phyloP scores from a whole-genome alignment of 2,113 vertebrate species.

The Ictidomys tridecemlineatus region DNA sequence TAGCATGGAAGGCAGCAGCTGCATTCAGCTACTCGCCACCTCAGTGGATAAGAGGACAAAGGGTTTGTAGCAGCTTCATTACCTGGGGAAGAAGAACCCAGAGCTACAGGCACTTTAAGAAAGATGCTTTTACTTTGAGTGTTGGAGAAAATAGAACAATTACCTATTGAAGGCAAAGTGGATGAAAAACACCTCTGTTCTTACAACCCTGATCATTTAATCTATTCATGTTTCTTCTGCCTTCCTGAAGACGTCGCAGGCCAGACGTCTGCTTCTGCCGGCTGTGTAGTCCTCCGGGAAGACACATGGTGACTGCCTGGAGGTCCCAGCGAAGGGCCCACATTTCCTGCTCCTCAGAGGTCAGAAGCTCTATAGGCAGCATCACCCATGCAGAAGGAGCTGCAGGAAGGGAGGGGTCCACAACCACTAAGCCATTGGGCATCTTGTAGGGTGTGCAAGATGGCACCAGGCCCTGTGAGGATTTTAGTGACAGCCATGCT shows the following conservation, averaged over 20 bases:
- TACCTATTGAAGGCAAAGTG: slow-evolving; percentile 72
- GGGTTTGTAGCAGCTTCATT: not conserved
- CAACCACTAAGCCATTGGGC: not conserved
- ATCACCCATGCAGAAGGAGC: not conserved
- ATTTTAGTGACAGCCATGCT: not conserved
- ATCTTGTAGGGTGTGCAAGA: not conserved
- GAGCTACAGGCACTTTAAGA: slow-evolving; percentile 55
- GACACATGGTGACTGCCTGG: rapidly evolving
- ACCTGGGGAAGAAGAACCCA: slow-evolving; percentile 18
- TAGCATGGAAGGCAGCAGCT: not conserved
- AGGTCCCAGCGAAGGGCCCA: not conserved
- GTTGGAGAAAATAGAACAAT: slow-evolving; percentile 75
- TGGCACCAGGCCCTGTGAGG: not conserved
- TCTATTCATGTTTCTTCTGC: slow-evolving; percentile 38
- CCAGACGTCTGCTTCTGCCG: not conserved
- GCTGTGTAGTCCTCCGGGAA: not conserved
- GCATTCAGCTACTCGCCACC: not conserved
- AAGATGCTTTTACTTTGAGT: slow-evolving; percentile 70
- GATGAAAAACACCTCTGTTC: slow-evolving; percentile 56
- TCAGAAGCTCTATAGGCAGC: not conserved
- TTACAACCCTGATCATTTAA: slow-evolving; percentile 28
- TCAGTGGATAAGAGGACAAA: not conserved
- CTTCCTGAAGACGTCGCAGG: slow-evolving; percentile 35
- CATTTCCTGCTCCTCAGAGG: not conserved
- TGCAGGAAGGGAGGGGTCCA: not conserved